Evolutionary conservation across 2,113 vertebrate genomes (phyloP).

Genomic region (Cryptotis parvus): DNA sequence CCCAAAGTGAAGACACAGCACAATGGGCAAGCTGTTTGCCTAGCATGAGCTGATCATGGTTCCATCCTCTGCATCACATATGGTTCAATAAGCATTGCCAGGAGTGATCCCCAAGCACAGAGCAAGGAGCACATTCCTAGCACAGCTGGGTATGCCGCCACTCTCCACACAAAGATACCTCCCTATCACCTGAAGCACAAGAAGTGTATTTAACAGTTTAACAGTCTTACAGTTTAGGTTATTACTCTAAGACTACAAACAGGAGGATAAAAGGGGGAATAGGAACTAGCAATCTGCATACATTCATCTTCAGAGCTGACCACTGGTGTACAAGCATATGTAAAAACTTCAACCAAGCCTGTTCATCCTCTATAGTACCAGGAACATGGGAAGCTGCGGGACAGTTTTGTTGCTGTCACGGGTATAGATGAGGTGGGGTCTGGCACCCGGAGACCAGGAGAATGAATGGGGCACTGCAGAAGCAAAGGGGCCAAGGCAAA

Average conservation of each 20-base stretch:
- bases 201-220: constrained; percentile 17
- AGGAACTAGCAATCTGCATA: not conserved
- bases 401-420: not conserved
- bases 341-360: not conserved
- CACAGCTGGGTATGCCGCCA: no score
- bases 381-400: not conserved
- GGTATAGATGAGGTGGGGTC: not conserved
- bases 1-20: no score
- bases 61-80: no score
- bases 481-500: not conserved
- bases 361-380: not conserved
- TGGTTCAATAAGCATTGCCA: no score
- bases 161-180: no score
- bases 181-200: not conserved
- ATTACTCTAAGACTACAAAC: constrained; percentile 41
- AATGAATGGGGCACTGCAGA: not conserved
- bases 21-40: no score
- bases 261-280: constrained; percentile 17
- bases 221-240: not conserved
- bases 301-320: not conserved
- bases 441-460: not conserved
- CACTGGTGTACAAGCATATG: not conserved
- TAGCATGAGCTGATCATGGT: no score
- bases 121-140: no score
- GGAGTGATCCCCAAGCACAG: no score